Percentiles rank a stretch among this genome's conserved stretches.
These are phyloP conservation scores for Drosophila greeni DNA, from an alignment of 2,888 invertebrate genomes.

Conservation along the genomic window DNA sequence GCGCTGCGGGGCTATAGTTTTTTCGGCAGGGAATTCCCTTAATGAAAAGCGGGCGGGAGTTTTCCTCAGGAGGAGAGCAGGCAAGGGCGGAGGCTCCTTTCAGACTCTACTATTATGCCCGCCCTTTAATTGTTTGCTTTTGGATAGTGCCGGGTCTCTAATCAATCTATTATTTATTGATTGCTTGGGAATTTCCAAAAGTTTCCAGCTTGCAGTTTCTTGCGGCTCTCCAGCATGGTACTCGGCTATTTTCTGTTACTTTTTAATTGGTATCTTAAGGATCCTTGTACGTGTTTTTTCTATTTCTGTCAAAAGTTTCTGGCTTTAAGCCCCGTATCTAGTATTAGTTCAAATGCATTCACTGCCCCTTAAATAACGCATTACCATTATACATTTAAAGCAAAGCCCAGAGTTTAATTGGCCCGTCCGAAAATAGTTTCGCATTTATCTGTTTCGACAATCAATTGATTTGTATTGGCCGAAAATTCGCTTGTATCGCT, in stretches of 20 bases:
- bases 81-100: constrained; percentile 6
- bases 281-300: not conserved
- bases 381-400: constrained; percentile 1
- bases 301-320: not conserved
- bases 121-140: constrained; percentile 18
- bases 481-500: constrained; percentile 23
- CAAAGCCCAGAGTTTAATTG: not conserved
- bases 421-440: not conserved
- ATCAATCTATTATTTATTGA: constrained; percentile 21
- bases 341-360: not conserved
- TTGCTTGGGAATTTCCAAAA: not conserved
- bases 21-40: constrained; percentile 11
- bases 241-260: not conserved
- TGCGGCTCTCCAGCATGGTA: not conserved
- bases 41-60: constrained; percentile 28
- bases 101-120: constrained; percentile 2
- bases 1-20: constrained; percentile 38
- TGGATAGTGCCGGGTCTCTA: constrained; percentile 7
- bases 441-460: constrained; percentile 26
- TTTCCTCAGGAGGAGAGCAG: not conserved
- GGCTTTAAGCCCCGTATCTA: not conserved
- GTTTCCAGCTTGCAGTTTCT: not conserved
- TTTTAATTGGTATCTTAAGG: not conserved
- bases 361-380: not conserved
- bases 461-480: constrained; percentile 38